Percentiles rank a stretch among this genome's conserved stretches.
Conservation (phyloP, 64 coral and sea anemone genomes). For the Stichodactyla mertensii region DNA sequence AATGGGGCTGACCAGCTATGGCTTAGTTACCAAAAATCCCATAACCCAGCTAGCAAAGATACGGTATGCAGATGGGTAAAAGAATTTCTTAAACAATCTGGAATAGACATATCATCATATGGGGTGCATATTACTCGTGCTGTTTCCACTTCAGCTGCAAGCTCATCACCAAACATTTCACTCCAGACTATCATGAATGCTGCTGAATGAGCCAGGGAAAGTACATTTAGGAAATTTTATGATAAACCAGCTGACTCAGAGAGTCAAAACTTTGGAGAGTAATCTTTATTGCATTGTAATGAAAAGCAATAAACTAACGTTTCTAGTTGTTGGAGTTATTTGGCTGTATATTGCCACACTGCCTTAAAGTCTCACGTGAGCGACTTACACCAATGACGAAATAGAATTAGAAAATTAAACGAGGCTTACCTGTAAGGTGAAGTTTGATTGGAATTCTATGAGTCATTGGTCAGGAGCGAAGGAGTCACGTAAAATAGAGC, state of each 20-base stretch:
- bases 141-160: neutral
- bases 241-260: slow-evolving; percentile 2
- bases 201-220: neutral
- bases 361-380: slow-evolving; percentile 40
- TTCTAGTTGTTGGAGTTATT: slow-evolving; percentile 12
- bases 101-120: slow-evolving; percentile 20
- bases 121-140: slow-evolving; percentile 3
- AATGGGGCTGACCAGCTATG: neutral
- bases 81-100: neutral
- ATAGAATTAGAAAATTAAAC: slow-evolving; percentile 24
- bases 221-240: slow-evolving; percentile 15
- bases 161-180: neutral
- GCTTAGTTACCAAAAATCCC: slow-evolving; percentile 4
- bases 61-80: slow-evolving; percentile 3
- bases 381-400: slow-evolving; percentile 13
- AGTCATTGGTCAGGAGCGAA: too few relatives aligned
- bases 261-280: neutral
- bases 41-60: neutral
- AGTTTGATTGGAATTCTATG: too few relatives aligned
- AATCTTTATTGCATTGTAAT: neutral
- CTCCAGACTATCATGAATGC: slow-evolving; percentile 10
- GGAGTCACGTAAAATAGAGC: too few relatives aligned
- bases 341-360: neutral
- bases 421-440: neutral
- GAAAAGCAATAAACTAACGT: neutral